These are phyloP conservation scores for Dichetophora obliterata DNA, from an alignment of 2,888 invertebrate species.

Conservation along the genomic window DNA sequence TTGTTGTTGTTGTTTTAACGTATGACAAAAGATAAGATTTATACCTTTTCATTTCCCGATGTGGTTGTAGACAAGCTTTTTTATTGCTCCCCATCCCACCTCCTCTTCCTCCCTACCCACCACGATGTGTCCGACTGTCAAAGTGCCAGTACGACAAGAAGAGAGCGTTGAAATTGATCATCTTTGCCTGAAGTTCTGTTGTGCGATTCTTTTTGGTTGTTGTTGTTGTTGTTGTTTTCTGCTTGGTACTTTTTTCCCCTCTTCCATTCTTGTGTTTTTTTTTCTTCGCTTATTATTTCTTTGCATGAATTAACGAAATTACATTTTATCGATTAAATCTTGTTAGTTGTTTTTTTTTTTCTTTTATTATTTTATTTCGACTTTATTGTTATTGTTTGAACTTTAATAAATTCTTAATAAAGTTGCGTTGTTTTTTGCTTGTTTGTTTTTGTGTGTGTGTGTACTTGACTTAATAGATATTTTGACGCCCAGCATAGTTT, in stretches of 20 bases:
- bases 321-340: conserved; percentile 36
- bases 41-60: conserved; percentile 44
- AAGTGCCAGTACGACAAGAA: neutral
- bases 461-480: neutral
- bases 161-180: conserved; percentile 26
- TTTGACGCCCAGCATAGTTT: neutral
- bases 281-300: neutral
- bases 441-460: neutral
- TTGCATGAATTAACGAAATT: conserved; percentile 36
- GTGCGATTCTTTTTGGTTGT: conserved; percentile 45
- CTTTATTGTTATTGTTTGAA: neutral
- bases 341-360: conserved; percentile 3
- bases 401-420: neutral
- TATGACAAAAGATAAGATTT: conserved; percentile 47
- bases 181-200: conserved; percentile 14
- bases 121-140: neutral
- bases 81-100: neutral
- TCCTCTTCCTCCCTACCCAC: neutral
- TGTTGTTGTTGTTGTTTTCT: conserved; percentile 48
- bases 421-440: neutral
- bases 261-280: neutral
- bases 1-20: conserved; percentile 37
- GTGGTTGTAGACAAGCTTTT: conserved; percentile 32
- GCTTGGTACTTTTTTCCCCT: neutral
- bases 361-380: conserved; percentile 1